phyloP scores from a whole-genome alignment of 2,113 vertebrate genomes.

The Melospiza georgiana region DNA sequence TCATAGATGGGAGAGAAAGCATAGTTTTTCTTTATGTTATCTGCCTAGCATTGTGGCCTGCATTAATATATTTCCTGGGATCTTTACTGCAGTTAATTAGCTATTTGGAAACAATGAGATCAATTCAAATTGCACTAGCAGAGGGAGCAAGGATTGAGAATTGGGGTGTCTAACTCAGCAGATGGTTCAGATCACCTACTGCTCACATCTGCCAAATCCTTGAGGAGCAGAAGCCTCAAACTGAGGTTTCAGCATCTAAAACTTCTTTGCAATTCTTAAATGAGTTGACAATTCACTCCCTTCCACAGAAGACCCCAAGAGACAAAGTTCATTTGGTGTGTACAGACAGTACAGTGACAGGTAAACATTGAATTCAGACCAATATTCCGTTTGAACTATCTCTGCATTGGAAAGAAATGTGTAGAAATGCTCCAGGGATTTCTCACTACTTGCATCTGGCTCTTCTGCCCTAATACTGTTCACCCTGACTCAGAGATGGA shows the following conservation, averaged over 20 bases:
- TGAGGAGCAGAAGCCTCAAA: background rate
- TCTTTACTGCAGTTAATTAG: background rate
- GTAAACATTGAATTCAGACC: background rate
- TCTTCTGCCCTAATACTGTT: background rate
- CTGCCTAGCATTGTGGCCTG: background rate
- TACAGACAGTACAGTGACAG: background rate
- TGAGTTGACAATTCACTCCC: background rate
- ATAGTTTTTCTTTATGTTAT: background rate
- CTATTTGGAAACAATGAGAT: background rate
- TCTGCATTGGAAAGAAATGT: background rate
- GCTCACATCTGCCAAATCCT: background rate
- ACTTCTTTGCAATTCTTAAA: background rate
- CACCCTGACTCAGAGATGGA: background rate
- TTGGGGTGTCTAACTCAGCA: background rate
- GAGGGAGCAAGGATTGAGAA: background rate
- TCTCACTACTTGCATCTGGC: background rate
- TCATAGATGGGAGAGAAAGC: background rate
- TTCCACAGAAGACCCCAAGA: background rate
- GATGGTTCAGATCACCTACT: background rate
- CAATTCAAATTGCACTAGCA: background rate
- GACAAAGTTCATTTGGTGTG: background rate
- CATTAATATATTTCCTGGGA: background rate
- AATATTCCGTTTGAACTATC: background rate
- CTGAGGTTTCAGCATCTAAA: background rate
- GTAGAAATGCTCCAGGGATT: background rate